Base-by-base conservation (phyloP, 2,797 vertebrate species). In the Phylloscopus collybita region DNA sequence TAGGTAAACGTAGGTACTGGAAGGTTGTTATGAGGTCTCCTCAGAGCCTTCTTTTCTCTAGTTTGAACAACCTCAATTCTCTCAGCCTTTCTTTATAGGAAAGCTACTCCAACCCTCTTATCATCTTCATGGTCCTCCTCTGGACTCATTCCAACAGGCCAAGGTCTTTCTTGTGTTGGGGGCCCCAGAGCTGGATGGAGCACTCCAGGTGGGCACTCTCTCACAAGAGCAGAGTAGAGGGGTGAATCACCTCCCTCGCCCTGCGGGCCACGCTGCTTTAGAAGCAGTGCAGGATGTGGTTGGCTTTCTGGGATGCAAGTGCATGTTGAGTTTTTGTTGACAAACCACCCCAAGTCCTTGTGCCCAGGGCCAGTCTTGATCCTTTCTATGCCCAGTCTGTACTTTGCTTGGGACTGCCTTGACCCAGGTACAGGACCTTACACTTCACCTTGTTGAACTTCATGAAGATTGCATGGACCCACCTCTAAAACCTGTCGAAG, bases 281-380 rank as follows among this genome's bases (percentile, higher is more conserved):
- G 30, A 29, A 66, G 53, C 53, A 59, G 36, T 1, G 3, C 30
- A 65, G 51, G 13, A 34, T 0, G 0, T 5, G 3, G 9, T 5
- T 50, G 45, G 26, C 45, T 32, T 75, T 32, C 70, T 44, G 17
- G 17, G 26, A 20, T 74, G 26, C 21, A 51, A 66, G 21, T 32
- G 8, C 26, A 14, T 10, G 4, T 6, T 22, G 29, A 80, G 40
- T 44, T 54, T 45, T 42, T 26, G 4, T 61, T 54, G 62, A 56
- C 10, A 49, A 61, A 69, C 10, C 12, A 27, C 22, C 30, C 10
- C 30, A 36, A 36, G 49, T 56, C 62, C 26, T 61, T 47, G 25
- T 49, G 21, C 7, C 6, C 40, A 23, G 34, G 30, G 11, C 15
- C 26, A 62, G 29, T 60, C 17, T 40, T 26, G n/a, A 66, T 60